Evolutionary conservation across 2,113 vertebrate genomes (phyloP), one percentile per base, ranked within the genome.

Genomic region (Atherinomorus stipes): DNA sequence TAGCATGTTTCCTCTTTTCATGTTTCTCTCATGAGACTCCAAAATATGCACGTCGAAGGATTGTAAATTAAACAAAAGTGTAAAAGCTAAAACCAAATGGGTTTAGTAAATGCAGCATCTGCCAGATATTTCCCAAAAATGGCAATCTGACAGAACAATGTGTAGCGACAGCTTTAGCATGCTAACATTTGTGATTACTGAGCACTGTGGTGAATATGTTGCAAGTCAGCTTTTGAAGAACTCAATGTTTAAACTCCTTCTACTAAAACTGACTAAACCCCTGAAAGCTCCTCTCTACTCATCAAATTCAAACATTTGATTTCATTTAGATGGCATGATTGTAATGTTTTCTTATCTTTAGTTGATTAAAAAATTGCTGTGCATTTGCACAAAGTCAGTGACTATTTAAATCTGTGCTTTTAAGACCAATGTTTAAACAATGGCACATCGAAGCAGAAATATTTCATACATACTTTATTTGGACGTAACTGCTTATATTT

Each of bases 21-120:
- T n/a, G 28, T 64, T 13, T 5, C 21, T 5, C 31, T 11, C 37
- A 19, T 34, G 0, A 1, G 12, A 44, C 8, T 40, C 70, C 45
- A 45, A 58, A 57, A 53, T 26, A 25, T 44, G 38, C 42, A 54
- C 1, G 4, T 44, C 53, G 19, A 58, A 45, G 49, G 38, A 63
- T 67, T 60, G 53, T 34, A n/a, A 23, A 67, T 25, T 13, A 60
- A 56, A 31, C 22, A 15, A 47, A 19, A 1, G 18, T 45, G 38
- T 19, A 26, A 50, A 51, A 65, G 66, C 9, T 0, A 44, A 67
- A 64, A 67, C 7, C 7, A 51, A 7, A 50, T 47, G 25, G 22
- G 28, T 54, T 64, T 68, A 16, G n/a, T 9, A 51, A n/a, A 16
- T 63, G 52, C 25, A 74, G 40, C 11, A 21, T 57, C 28, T 28